A percentile compares a stretch with the other conserved stretches of the same genome.
Conservation (phyloP, 2,888 invertebrate genomes). For the Galerucella pusilla region DNA sequence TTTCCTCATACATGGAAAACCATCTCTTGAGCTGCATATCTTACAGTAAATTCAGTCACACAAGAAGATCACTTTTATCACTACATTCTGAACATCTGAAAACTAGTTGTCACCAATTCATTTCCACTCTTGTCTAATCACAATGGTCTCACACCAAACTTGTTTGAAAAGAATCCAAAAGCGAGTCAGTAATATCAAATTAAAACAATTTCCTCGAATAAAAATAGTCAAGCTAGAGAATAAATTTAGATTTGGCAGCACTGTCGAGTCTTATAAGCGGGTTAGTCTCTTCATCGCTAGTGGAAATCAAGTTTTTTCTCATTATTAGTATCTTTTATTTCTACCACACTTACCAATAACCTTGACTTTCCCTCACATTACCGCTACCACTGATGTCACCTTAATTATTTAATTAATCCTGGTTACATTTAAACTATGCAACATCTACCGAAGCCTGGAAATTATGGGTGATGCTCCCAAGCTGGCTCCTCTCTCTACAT, state of each 20-base stretch:
- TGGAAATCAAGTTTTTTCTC: background rate
- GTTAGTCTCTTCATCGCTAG: background rate
- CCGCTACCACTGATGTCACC: constrained; percentile 40
- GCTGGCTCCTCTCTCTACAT: constrained; percentile 40
- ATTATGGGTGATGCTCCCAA: constrained; percentile 48
- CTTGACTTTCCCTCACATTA: constrained; percentile 6
- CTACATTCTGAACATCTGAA: too few species aligned
- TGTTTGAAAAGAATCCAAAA: too few species aligned
- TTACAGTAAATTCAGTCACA: background rate
- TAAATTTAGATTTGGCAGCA: background rate
- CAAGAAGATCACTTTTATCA: too few species aligned
- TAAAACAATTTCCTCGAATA: background rate
- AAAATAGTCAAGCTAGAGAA: background rate
- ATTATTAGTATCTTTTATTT: constrained; percentile 1
- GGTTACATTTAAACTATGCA: constrained; percentile 50
- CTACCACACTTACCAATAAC: constrained; percentile 5
- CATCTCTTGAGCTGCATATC: constrained; percentile 9
- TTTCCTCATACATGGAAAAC: constrained; percentile 20
- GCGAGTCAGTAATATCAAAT: too few species aligned
- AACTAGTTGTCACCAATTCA: too few species aligned
- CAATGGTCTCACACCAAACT: too few species aligned
- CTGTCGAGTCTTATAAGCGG: background rate
- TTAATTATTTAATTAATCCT: constrained; percentile 50
- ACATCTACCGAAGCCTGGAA: constrained; percentile 48
- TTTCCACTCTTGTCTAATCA: too few species aligned